Conservation (phyloP, 2,888 invertebrate species). For the Gastracanthus pulcherrimus region DNA sequence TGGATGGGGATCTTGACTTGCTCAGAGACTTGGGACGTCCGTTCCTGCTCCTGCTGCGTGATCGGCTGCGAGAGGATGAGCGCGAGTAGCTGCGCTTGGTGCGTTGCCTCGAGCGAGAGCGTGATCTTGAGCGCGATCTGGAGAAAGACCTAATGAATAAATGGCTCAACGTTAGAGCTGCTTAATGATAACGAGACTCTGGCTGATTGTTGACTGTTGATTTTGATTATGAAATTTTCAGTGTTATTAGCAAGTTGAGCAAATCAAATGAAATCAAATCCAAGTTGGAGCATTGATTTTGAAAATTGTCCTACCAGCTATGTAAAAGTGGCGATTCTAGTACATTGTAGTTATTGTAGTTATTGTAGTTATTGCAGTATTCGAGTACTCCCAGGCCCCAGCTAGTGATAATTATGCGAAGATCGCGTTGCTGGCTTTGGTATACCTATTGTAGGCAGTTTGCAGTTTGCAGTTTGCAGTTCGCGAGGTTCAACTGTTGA, state of each 20-base stretch:
- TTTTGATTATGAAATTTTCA: not conserved
- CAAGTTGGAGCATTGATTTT: too few species aligned
- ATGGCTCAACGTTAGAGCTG: slow-evolving; percentile 41
- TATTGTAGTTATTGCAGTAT: too few species aligned
- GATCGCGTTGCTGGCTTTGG: too few species aligned
- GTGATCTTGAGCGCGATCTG: slow-evolving; percentile 76
- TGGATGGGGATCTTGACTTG: slow-evolving; percentile 71
- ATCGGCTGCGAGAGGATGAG: slow-evolving; percentile 84
- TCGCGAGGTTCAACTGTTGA: too few species aligned
- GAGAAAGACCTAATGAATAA: slow-evolving; percentile 70
- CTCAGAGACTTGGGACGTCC: slow-evolving; percentile 67
- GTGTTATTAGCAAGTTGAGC: too few species aligned
- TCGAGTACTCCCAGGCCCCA: too few species aligned
- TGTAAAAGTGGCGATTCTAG: too few species aligned
- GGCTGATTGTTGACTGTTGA: not conserved
- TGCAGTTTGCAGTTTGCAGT: too few species aligned
- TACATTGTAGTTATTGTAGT: too few species aligned
- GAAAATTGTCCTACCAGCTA: not conserved
- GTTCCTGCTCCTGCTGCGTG: slow-evolving; percentile 75
- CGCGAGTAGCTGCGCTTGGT: slow-evolving; percentile 79
- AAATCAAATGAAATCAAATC: too few species aligned
- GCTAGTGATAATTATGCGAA: too few species aligned
- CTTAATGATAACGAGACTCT: not conserved
- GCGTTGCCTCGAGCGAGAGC: slow-evolving; percentile 77
- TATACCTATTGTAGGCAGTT: slow-evolving; percentile 57